Percentiles rank a stretch among this genome's conserved stretches.
These are phyloP conservation scores for Horisme vitalbata DNA, from an alignment of 2,888 invertebrate species.

Conservation along the genomic window DNA sequence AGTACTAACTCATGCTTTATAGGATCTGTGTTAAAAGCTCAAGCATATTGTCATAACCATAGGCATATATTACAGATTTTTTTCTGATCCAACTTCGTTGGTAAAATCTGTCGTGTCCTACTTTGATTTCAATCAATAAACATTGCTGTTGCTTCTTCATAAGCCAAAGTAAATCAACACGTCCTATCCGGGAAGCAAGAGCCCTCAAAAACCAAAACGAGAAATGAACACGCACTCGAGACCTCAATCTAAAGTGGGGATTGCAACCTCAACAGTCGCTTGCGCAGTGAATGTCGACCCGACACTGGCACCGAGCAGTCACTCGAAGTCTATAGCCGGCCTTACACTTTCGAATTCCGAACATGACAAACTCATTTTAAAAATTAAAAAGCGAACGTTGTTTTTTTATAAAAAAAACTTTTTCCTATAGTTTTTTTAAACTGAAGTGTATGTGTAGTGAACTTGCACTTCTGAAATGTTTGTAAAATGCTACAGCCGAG, in stretches of 20 bases:
- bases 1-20: too few relatives aligned
- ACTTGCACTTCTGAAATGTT: conserved; percentile 51
- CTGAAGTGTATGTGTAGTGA: conserved; percentile 49
- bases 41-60: too few relatives aligned
- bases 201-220: conserved; percentile 36
- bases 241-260: conserved; percentile 34
- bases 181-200: conserved; percentile 31
- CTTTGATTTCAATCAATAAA: not conserved
- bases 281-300: conserved; percentile 26
- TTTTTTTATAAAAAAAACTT: not conserved
- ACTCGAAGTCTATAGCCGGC: conserved; percentile 23
- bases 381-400: conserved; percentile 4
- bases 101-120: too few relatives aligned
- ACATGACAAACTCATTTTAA: conserved; percentile 30
- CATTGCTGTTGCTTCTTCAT: not conserved
- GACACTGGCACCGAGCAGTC: conserved; percentile 21
- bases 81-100: too few relatives aligned
- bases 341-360: conserved; percentile 29
- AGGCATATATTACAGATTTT: too few relatives aligned
- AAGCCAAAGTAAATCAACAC: conserved; percentile 18
- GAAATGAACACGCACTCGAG: conserved; percentile 27
- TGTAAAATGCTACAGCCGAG: conserved; percentile 72
- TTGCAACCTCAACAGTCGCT: conserved; percentile 14
- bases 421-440: conserved; percentile 26
- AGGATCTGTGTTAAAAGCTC: too few relatives aligned